Evolutionary conservation across 2,113 vertebrate genomes (phyloP), one percentile per base, ranked within the genome.

Genomic region (Colossoma macropomum): DNA sequence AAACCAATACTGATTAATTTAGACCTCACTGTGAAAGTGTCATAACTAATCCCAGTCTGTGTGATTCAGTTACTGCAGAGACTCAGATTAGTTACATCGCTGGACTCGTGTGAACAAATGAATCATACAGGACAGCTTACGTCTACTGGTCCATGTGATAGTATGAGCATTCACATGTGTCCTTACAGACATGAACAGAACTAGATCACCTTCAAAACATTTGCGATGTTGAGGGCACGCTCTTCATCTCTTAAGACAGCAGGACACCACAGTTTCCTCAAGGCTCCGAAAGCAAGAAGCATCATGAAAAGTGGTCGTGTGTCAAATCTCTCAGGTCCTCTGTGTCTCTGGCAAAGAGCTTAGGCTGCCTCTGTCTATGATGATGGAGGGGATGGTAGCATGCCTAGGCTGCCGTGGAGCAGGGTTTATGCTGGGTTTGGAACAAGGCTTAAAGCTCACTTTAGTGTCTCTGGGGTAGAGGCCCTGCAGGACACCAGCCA

Each of bases 401-500:
- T 56, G 32, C 72, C 0, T 30, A 2, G 82, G 74, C 73, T 34
- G 52, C 52, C 21, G 70, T 11, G 80, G 59, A 32, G 25, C 50
- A 56, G 21, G 70, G 4, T 12, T 25, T 28, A 65, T 10, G 75
- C 59, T 80, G 73, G 82, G 75, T 54, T 90, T 89, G 54, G 77
- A 76, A 50, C 50, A 79, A 15, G 82, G 45, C 3, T 80, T 92
- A 83, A 95, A 94, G 80, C 89, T 93, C 83, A 94, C 92, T 12
- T 87, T 89, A 68, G 89, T 38, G 0, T 94, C 93, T 62, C 88
- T 84, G 1, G 93, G 87, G 68, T 94, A 95, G 60, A 95, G 89
- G 21, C 94, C 94, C 81, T 93, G 92, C n/a, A 95, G 89, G 48
- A 95, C 93, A 0, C 94, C 94, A 0, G 92, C 91, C 56, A 88